Evolutionary conservation across 2,797 vertebrate genomes (phyloP).

Genomic region (Acanthurus leucopareius): DNA sequence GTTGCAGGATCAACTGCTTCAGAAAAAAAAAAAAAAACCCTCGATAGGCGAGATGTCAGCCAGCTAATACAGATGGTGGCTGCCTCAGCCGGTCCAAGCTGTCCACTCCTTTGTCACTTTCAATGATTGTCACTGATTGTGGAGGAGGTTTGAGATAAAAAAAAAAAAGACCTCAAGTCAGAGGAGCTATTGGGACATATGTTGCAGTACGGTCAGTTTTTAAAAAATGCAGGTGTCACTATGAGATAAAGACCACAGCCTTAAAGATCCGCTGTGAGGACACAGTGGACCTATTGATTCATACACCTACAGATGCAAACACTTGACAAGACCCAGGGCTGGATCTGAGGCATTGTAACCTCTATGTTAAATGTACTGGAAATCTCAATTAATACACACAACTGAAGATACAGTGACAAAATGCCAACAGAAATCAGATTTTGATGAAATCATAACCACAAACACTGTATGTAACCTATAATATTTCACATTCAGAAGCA

Average conservation of each 20-base stretch:
- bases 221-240: constrained; percentile 51
- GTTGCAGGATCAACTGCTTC: constrained; percentile 30
- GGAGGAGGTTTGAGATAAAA: constrained; percentile 10
- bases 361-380: background rate
- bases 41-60: constrained; percentile 40
- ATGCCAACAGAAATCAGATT: background rate
- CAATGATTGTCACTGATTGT: constrained; percentile 52
- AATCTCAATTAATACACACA: background rate
- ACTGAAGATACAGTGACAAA: constrained; percentile 16
- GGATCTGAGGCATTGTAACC: constrained; percentile 14
- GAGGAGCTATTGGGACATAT: constrained; percentile 25
- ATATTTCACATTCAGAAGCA: background rate
- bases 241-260: constrained; percentile 60
- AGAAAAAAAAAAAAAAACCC: constrained; percentile 31
- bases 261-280: constrained; percentile 47
- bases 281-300: constrained; percentile 63
- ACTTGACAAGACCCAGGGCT: constrained; percentile 11
- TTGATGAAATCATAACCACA: background rate
- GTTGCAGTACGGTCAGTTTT: constrained; percentile 24
- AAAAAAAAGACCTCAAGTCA: constrained; percentile 20
- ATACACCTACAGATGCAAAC: constrained; percentile 48
- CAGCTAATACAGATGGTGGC: constrained; percentile 27
- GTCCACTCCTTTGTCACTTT: constrained; percentile 34
- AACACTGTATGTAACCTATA: background rate
- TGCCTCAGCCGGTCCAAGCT: constrained; percentile 12